phyloP scores from a whole-genome alignment of 2,113 vertebrate species.

The Ciconia boyciana region DNA sequence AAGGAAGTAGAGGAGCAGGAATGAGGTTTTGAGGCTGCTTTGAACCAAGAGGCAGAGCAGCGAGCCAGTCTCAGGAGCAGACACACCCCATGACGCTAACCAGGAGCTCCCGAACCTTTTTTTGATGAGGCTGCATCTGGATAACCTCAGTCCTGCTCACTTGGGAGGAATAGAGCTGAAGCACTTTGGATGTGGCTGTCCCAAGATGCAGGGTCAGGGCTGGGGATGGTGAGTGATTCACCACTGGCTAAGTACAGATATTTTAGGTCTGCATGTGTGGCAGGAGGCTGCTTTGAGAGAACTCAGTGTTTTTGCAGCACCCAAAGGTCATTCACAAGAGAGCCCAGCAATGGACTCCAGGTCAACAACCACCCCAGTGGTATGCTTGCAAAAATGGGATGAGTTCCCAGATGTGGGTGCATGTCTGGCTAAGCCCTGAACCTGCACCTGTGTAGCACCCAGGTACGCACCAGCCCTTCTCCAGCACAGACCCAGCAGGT shows the following conservation, averaged over 20 bases:
- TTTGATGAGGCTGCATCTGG: not conserved
- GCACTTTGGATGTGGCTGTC: not conserved
- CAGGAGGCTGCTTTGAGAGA: not conserved
- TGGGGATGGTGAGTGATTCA: not conserved
- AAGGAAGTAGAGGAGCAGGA: not conserved
- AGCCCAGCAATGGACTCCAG: not conserved
- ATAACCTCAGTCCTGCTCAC: not conserved
- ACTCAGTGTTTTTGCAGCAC: not conserved
- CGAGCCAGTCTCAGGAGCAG: not conserved
- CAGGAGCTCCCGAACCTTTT: not conserved
- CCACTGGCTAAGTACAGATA: not conserved
- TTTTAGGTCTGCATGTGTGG: not conserved
- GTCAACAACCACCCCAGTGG: not conserved
- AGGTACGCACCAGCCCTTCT: not conserved
- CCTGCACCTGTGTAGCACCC: not conserved
- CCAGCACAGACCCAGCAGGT: not conserved
- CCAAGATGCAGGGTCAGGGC: fast-evolving
- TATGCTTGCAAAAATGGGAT: not conserved
- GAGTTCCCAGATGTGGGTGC: not conserved
- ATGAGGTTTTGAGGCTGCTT: not conserved
- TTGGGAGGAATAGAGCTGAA: not conserved
- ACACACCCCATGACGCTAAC: fast-evolving
- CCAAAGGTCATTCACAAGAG: not conserved
- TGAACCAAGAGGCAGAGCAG: not conserved
- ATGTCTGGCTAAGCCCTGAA: not conserved